These are phyloP conservation scores for Epinephelus malabaricus DNA, from an alignment of 2,797 vertebrate species.

Conservation along the genomic window DNA sequence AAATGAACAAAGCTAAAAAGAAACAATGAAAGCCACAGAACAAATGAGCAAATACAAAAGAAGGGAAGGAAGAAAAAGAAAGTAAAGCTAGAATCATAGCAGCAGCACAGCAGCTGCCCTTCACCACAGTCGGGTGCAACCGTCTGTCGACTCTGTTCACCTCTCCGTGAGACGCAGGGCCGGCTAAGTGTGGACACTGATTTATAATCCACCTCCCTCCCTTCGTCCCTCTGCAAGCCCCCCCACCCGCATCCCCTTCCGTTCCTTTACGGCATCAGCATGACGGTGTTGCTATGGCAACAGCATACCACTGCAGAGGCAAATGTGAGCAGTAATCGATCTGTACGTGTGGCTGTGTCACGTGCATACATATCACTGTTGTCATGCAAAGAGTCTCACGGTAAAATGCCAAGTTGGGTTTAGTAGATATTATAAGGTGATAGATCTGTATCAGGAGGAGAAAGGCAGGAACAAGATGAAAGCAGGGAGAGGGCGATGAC, in stretches of 20 bases:
- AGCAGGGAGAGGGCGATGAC: not conserved
- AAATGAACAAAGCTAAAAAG: not conserved
- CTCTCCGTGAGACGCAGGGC: slow-evolving; percentile 35
- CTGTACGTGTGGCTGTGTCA: slow-evolving; percentile 32
- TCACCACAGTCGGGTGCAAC: slow-evolving; percentile 22
- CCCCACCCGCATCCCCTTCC: slow-evolving; percentile 30
- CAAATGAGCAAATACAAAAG: not conserved
- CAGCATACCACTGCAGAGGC: slow-evolving; percentile 65
- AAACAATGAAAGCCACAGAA: not conserved
- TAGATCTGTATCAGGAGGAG: slow-evolving; percentile 13
- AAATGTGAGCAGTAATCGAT: slow-evolving; percentile 57
- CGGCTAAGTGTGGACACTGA: slow-evolving; percentile 46
- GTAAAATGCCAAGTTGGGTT: slow-evolving; percentile 6
- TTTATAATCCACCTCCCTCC: slow-evolving; percentile 61
- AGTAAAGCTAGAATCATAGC: not conserved
- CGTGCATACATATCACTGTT: slow-evolving; percentile 27
- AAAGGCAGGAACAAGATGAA: slow-evolving; percentile 3
- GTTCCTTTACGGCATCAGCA: slow-evolving; percentile 46
- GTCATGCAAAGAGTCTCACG: slow-evolving; percentile 14
- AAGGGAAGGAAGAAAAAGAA: not conserved
- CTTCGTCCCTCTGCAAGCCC: slow-evolving; percentile 2
- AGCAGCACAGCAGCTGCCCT: slow-evolving; percentile 31
- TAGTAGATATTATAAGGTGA: not conserved
- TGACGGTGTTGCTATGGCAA: slow-evolving; percentile 76
- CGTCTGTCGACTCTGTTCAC: slow-evolving; percentile 36